A percentile compares a stretch with the other conserved stretches of the same genome.
Conservation (phyloP, 2,797 vertebrate genomes). For the Kryptopterus vitreolus region DNA sequence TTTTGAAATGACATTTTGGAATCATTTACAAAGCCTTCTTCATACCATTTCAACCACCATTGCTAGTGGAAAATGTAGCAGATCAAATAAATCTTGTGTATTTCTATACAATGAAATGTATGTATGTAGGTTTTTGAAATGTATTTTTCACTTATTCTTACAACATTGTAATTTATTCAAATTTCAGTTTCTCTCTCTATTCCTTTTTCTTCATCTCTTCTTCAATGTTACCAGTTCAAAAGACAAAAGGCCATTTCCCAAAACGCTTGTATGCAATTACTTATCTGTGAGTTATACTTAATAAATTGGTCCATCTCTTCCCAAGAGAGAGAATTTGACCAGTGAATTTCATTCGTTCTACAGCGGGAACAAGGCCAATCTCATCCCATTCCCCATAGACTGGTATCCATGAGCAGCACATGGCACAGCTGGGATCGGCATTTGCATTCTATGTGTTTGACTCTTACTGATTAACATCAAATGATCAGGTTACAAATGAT, state of each 20-base stretch:
- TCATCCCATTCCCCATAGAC: constrained; percentile 18
- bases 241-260: not conserved
- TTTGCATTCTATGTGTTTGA: constrained; percentile 13
- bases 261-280: not conserved
- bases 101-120: not conserved
- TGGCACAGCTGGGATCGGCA: constrained; percentile 23
- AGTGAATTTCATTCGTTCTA: not conserved
- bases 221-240: not conserved
- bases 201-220: not conserved
- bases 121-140: too few relatives aligned
- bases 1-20: too few relatives aligned
- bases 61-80: not conserved
- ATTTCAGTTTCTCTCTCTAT: not conserved
- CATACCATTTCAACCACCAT: not conserved
- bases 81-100: not conserved
- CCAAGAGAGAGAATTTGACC: constrained; percentile 14
- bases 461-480: constrained; percentile 29
- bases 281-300: not conserved
- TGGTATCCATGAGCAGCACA: not conserved
- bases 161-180: not conserved
- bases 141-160: not conserved
- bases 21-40: not conserved
- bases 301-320: constrained; percentile 3
- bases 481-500: constrained; percentile 20
- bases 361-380: not conserved